These are phyloP conservation scores for human (Homo sapiens) DNA, from an alignment of 2,113 vertebrate genomes.

Conservation along the genomic window GRCh38 chr3:109169501-109170000, in stretches of 20 bases:
- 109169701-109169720: not conserved
- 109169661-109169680: constrained; percentile 33
- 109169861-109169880: not conserved
- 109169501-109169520: not conserved
- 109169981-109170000: not conserved
- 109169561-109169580: not conserved
- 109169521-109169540: not conserved
- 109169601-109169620: not conserved
- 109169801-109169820: not conserved
- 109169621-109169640: not conserved
- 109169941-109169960: not conserved
- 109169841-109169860: not conserved
- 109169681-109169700: constrained; percentile 4
- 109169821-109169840: not conserved
- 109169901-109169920: not conserved
- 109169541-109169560: not conserved
- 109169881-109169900: not conserved
- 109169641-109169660: not conserved
- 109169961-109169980: not conserved
- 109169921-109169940: not conserved
- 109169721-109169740: not conserved
- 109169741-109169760: not conserved
- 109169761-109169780: not conserved
- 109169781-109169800: not conserved
- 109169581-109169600: not conserved